Base-by-base conservation (phyloP, 2,113 vertebrate genomes). In the Picathartes gymnocephalus region DNA sequence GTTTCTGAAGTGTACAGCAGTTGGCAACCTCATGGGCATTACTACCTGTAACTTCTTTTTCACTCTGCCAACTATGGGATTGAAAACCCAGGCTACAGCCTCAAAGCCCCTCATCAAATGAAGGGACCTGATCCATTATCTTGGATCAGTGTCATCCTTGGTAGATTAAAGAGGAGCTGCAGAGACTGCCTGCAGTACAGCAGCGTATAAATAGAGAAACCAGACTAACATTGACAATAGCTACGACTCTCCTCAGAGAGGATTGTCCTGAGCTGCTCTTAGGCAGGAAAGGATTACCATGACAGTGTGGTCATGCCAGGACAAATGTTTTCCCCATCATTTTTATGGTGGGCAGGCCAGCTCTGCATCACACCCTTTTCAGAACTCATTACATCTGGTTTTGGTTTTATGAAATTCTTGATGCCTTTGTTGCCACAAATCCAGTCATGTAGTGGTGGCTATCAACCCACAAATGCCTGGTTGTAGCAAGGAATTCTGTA, bases 31-130 rank as follows among this genome's bases (percentile, higher is more conserved):
- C 23, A 10, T 44, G 51, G 74, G 23, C 47, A n/a, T 60, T 83
- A 73, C 64, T 74, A 94, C 82, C 77, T 94, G 91, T 60, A 92
- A 60, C 35, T 92, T 81, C 37, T 90, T 87, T 93, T 54, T 87
- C 45, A 33, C 54, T 65, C 14, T 54, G 45, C 64, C 89, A 94
- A 9, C 45, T 54, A 31, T 25, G 62, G 15, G 53, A 92, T 54
- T 57, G 37, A 81, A 95, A 91, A 31, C 18, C 25, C 69, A 88
- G 77, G 79, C 33, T 58, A 24, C 3, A 22, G 57, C 31, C 44
- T 89, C 64, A 81, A 83, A 92, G 47, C 33, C 42, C 44, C 30
- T 74, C 60, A 50, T 62, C 47, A 56, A 13, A 61, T 13, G 23
- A 78, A 78, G 79, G 30, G 80, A 44, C 24, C 31, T 71, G 39